Percentiles rank a stretch among this genome's conserved stretches.
Conservation (phyloP, 1,140 invertebrate species). For the Drosophila insularis region DNA sequence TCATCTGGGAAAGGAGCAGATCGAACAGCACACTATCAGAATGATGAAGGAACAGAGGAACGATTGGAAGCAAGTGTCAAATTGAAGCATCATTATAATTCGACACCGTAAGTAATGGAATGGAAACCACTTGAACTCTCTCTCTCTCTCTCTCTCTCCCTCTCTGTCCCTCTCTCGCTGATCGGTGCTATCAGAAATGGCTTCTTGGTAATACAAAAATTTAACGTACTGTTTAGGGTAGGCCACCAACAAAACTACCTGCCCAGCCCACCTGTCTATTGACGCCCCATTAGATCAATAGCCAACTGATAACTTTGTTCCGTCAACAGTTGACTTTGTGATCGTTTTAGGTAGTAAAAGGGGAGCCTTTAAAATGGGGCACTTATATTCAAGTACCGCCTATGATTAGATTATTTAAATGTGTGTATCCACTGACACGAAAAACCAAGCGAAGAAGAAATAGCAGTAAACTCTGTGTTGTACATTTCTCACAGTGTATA, state of each 20-base stretch:
- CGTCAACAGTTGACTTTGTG: not conserved
- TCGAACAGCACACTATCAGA: slow-evolving; percentile 5
- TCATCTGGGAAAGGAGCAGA: slow-evolving; percentile 13
- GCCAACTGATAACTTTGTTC: slow-evolving; percentile 3
- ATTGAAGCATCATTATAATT: slow-evolving; percentile 38
- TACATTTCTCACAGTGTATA: too few relatives aligned
- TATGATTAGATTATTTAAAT: slow-evolving; percentile 9
- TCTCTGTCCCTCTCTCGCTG: too few relatives aligned
- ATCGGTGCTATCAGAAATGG: too few relatives aligned
- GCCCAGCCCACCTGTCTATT: not conserved
- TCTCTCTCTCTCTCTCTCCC: too few relatives aligned
- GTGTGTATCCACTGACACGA: too few relatives aligned
- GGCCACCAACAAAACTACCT: not conserved
- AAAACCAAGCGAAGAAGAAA: too few relatives aligned
- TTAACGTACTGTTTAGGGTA: not conserved
- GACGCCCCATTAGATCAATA: slow-evolving; percentile 3
- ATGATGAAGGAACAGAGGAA: slow-evolving; percentile 11
- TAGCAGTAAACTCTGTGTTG: too few relatives aligned
- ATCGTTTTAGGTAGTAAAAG: not conserved
- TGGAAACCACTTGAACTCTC: too few relatives aligned
- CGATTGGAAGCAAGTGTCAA: slow-evolving; percentile 29
- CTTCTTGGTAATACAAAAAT: too few relatives aligned
- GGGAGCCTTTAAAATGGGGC: not conserved
- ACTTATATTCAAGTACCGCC: not conserved
- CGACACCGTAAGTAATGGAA: slow-evolving; percentile 45